Evolutionary conservation across 2,113 vertebrate species (phyloP).

Genomic region (Lampris megalopsis): DNA sequence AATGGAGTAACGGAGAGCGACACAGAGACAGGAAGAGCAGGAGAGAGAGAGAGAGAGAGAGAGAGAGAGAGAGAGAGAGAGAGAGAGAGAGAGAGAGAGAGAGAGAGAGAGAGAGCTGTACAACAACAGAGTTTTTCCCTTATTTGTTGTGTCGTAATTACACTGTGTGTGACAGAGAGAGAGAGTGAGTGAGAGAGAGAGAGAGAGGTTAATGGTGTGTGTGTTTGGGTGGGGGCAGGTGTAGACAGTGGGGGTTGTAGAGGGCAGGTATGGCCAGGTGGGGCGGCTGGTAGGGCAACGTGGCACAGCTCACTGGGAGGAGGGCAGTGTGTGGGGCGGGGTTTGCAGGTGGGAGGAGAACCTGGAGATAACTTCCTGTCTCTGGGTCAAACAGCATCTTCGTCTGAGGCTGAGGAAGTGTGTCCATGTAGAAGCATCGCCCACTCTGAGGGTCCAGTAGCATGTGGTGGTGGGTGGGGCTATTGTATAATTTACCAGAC

Average conservation of each 20-base stretch:
- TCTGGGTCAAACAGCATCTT: conserved; percentile 90
- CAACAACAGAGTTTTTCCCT: too few relatives aligned
- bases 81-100: too few relatives aligned
- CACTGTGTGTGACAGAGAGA: too few relatives aligned
- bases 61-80: too few relatives aligned
- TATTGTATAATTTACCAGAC: not conserved
- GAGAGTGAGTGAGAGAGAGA: too few relatives aligned
- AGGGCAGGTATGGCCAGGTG: conserved; percentile 47
- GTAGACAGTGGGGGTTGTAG: conserved; percentile 42
- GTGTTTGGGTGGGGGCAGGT: conserved; percentile 37
- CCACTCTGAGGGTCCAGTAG: conserved; percentile 86
- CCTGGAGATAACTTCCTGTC: conserved; percentile 89
- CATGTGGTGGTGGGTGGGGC: conserved; percentile 65
- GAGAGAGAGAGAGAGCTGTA: too few relatives aligned
- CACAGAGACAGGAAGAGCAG: too few relatives aligned
- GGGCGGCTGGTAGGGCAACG: conserved; percentile 57
- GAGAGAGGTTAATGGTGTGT: conserved; percentile 2
- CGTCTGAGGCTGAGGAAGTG: conserved; percentile 78
- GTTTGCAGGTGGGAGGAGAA: conserved; percentile 81
- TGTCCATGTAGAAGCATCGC: conserved; percentile 84
- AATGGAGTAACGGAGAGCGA: too few relatives aligned
- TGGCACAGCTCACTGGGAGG: conserved; percentile 70
- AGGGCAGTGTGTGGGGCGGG: conserved; percentile 32
- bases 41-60: too few relatives aligned
- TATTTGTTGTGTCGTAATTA: too few relatives aligned